These are phyloP conservation scores for Micronycteris hirsuta DNA, from an alignment of 2,113 vertebrate species.

Conservation along the genomic window DNA sequence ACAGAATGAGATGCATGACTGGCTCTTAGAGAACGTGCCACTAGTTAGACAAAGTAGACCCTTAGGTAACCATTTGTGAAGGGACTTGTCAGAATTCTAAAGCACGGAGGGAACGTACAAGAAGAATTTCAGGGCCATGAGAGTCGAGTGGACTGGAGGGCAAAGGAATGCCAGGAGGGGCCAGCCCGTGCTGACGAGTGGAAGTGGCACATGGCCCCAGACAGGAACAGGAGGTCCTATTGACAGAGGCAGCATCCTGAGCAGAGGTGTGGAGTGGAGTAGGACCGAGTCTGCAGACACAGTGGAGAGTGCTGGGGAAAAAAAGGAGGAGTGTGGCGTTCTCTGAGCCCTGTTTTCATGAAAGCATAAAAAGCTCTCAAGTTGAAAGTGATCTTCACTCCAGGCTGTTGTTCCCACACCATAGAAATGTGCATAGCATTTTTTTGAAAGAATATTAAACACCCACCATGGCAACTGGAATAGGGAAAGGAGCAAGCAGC, in stretches of 20 bases:
- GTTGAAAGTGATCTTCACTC: neutral
- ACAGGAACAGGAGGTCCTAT: neutral
- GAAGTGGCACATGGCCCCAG: rapidly evolving
- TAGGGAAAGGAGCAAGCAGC: rapidly evolving
- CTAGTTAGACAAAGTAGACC: rapidly evolving
- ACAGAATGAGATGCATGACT: rapidly evolving
- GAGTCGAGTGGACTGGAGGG: rapidly evolving
- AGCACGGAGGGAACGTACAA: rapidly evolving
- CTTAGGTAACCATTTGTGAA: rapidly evolving
- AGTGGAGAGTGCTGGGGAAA: rapidly evolving
- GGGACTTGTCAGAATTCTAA: rapidly evolving
- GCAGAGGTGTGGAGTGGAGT: neutral
- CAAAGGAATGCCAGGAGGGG: rapidly evolving
- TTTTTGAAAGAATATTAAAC: neutral
- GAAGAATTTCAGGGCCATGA: rapidly evolving
- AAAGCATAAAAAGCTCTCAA: too few relatives aligned
- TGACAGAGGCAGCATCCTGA: rapidly evolving
- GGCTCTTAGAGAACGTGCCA: rapidly evolving
- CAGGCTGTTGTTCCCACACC: rapidly evolving
- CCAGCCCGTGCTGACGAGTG: rapidly evolving
- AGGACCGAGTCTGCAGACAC: rapidly evolving
- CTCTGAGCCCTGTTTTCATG: neutral
- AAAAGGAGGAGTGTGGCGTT: rapidly evolving
- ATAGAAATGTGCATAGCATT: rapidly evolving
- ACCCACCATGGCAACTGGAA: too few relatives aligned